Evolutionary conservation across 2,888 invertebrate genomes (phyloP).

Genomic region (Prosopocoilus inquinatus): DNA sequence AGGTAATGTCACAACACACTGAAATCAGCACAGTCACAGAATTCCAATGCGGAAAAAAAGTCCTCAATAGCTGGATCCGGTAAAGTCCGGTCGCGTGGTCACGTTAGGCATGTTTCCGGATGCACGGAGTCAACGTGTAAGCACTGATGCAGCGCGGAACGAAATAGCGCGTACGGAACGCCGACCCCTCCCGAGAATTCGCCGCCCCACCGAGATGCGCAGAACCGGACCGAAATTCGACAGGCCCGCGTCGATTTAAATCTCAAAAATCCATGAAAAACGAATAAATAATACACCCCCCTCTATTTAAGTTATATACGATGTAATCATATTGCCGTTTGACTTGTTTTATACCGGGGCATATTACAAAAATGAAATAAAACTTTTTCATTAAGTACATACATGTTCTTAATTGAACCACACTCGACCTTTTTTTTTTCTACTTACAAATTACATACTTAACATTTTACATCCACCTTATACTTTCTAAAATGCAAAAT

Average conservation of each 20-base stretch:
- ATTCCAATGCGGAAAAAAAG: neutral
- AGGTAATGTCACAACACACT: slow-evolving; percentile 4
- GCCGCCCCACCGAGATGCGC: slow-evolving; percentile 31
- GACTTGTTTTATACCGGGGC: slow-evolving; percentile 19
- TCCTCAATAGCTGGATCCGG: slow-evolving; percentile 28
- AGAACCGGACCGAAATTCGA: slow-evolving; percentile 34
- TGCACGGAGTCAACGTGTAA: slow-evolving; percentile 34
- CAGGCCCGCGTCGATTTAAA: slow-evolving; percentile 54
- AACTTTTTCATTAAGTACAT: slow-evolving; percentile 16
- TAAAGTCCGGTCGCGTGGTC: slow-evolving; percentile 38
- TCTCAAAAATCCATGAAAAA: slow-evolving; percentile 55
- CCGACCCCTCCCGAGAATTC: slow-evolving; percentile 40
- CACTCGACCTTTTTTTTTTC: too few species aligned
- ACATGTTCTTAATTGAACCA: slow-evolving; percentile 5
- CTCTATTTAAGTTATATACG: slow-evolving; percentile 32
- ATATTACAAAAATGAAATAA: slow-evolving; percentile 17
- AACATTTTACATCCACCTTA: too few species aligned
- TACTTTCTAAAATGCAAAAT: too few species aligned
- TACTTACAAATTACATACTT: too few species aligned
- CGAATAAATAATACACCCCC: slow-evolving; percentile 50
- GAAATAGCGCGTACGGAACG: slow-evolving; percentile 44
- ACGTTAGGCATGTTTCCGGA: slow-evolving; percentile 44
- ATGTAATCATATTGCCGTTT: slow-evolving; percentile 37
- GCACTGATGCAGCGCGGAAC: slow-evolving; percentile 37
- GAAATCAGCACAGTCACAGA: slow-evolving; percentile 5